These are phyloP conservation scores for Buphagus erythrorhynchus DNA, from an alignment of 2,797 vertebrate species.

Conservation along the genomic window DNA sequence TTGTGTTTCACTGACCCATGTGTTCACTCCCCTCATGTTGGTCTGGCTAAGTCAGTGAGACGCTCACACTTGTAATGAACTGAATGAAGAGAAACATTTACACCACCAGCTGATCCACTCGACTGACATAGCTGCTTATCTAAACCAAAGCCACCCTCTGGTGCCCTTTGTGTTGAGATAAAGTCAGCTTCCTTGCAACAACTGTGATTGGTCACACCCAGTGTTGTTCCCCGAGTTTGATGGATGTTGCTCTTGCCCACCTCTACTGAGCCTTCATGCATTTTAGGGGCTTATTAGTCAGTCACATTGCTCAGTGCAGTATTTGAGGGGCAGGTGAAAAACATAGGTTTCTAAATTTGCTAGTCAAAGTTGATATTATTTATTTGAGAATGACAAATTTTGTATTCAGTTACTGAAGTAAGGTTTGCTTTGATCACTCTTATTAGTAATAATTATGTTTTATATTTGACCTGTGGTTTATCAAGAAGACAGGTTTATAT, in stretches of 20 bases:
- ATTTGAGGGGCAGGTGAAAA: neutral
- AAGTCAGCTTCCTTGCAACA: neutral
- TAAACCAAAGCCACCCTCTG: neutral
- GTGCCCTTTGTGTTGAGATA: neutral
- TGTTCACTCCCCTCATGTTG: neutral
- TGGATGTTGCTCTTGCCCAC: neutral
- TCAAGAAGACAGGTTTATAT: neutral
- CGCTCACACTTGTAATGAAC: neutral
- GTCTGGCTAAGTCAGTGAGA: neutral
- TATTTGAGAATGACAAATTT: neutral
- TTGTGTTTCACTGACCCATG: accelerated
- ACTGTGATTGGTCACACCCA: neutral
- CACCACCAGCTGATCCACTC: neutral
- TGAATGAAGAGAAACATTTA: neutral
- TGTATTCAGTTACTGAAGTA: neutral
- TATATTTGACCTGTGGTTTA: neutral
- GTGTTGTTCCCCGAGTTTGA: neutral
- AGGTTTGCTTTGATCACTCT: neutral
- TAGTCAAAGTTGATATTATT: neutral
- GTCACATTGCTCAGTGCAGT: neutral
- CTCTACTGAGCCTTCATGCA: neutral
- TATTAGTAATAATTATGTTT: neutral
- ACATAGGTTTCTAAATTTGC: neutral
- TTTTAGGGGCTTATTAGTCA: neutral
- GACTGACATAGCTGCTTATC: neutral